Base-by-base conservation (phyloP, 2,113 vertebrate genomes). In the Acanthochromis polyacanthus region DNA sequence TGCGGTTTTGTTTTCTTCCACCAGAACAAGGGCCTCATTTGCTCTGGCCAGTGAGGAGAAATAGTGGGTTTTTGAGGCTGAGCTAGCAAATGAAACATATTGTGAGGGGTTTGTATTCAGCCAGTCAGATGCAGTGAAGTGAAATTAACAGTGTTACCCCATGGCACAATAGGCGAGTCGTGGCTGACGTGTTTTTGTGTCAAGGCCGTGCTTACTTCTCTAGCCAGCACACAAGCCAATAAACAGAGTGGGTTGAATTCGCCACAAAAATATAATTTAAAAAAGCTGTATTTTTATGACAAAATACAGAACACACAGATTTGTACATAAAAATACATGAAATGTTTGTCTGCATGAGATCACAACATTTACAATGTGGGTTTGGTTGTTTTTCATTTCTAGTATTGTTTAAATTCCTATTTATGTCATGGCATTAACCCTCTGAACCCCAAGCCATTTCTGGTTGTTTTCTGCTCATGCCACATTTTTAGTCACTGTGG, bases 111-210 rank as follows among this genome's bases (percentile, higher is more conserved):
- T 89, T 46, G 59, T 60, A 84, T 88, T 87, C 83, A 80, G 82
- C 67, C 82, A 87, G 73, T 89, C 86, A 78, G 80, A 84, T 86
- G 80, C 88, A 88, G 71, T 90, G 85, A 88, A 85, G 87, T 77
- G 83, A 86, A 91, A 88, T 90, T 83, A 92, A 90, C 77, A 63
- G 74, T 7, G 74, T 91, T 89, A 88, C 65, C 73, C 61, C 32
- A 3, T 68, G 55, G 52, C 56, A 80, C 75, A 90, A 91, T 82
- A 65, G 82, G 77, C 1, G 22, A 20, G 66, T 60, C 55, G 23
- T 63, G 75, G 76, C 76, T 79, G 63, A 68, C 6, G 22, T 84
- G 78, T 78, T 82, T 67, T 58, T 78, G 75, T 81, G 74, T 61
- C 36, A 5, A 65, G 64, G 72, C 65, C 77, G 53, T 10, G 38